Base-by-base conservation (phyloP, 92 coral and sea anemone genomes). In the Palythoa caribaeorum region DNA sequence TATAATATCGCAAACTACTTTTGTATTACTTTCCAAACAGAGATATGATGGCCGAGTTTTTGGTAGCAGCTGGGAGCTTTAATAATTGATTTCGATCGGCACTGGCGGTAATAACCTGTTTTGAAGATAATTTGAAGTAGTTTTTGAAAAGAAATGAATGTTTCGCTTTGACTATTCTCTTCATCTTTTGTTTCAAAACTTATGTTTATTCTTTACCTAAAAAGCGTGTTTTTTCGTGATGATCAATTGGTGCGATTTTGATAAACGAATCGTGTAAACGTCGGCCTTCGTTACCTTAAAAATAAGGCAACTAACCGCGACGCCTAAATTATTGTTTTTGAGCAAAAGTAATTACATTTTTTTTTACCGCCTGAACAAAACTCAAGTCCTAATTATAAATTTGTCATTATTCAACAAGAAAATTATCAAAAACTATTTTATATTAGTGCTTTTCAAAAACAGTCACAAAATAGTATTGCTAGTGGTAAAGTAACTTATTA, bases 61-160 rank as follows among this genome's bases (percentile, higher is more conserved):
- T 1, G 21, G 28, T 17, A 63, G 21, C 70, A 63, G 70, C 70
- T 17, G 70, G 70, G 20, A 17, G 5, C 28, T 63, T 63, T 63
- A 63, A 63, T 48, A 66, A 81, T 81, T 81, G 19, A 19, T 66
- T 47, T 40, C 73, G 40, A 39, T 62, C 50, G 50, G 51, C 72
- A 19, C n/a, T 62, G 39, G 74, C 57, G 50, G 28, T 48, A 81
- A 17, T 48, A 71, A 50, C 47, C 21, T 81, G 76, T 36, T 79
- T 63, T 81, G 86, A 48, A 39, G 76, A 66, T 69, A 47, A 48
- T 66, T 44, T 38, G 13, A 81, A 81, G 19, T 47, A 65, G 28
- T 81, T 20, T 79, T 81, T 36, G n/a, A 77, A 66, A 81, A 81
- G 13, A 63, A 47, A 44, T 47, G 12, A 81, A 66, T 63, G 21